Conservation (phyloP, 2,113 vertebrate genomes). For the Takifugu flavidus region DNA sequence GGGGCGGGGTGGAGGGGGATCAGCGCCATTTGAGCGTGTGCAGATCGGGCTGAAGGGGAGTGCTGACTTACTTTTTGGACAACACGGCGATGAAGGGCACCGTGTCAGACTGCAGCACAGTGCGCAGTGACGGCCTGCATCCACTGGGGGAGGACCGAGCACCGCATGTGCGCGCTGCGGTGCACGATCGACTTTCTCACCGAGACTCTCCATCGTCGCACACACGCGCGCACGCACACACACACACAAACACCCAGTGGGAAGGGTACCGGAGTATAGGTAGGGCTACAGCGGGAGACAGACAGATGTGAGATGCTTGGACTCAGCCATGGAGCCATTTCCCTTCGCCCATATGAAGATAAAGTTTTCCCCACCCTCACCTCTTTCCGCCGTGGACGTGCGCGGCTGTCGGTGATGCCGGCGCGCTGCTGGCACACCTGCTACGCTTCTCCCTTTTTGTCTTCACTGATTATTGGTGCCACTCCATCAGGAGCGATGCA, state of each 20-base stretch:
- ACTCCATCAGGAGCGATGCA: constrained; percentile 65
- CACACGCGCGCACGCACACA: constrained; percentile 50
- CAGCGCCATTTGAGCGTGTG: no score
- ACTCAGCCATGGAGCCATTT: constrained; percentile 55
- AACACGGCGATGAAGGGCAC: constrained; percentile 24
- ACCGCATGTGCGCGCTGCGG: constrained; percentile 66
- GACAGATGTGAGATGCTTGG: constrained; percentile 71
- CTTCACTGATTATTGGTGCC: constrained; percentile 25
- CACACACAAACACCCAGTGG: constrained; percentile 62
- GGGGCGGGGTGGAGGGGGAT: no score
- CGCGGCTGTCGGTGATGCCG: constrained; percentile 41
- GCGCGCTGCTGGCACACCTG: constrained; percentile 57
- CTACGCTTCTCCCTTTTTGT: constrained; percentile 8
- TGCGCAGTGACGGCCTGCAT: constrained; percentile 63
- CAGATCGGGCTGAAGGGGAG: neutral
- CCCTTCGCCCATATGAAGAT: constrained; percentile 41
- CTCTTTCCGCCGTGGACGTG: constrained; percentile 19
- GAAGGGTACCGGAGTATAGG: constrained; percentile 67
- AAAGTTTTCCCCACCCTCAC: constrained; percentile 70
- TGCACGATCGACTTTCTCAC: constrained; percentile 61
- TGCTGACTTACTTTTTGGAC: constrained; percentile 19
- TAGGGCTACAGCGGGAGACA: constrained; percentile 69
- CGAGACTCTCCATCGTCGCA: constrained; percentile 60
- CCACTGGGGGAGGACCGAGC: constrained; percentile 77
- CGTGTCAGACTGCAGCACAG: constrained; percentile 66